These are phyloP conservation scores for Hymenopus coronatus DNA, from an alignment of 2,888 invertebrate genomes.

Conservation along the genomic window DNA sequence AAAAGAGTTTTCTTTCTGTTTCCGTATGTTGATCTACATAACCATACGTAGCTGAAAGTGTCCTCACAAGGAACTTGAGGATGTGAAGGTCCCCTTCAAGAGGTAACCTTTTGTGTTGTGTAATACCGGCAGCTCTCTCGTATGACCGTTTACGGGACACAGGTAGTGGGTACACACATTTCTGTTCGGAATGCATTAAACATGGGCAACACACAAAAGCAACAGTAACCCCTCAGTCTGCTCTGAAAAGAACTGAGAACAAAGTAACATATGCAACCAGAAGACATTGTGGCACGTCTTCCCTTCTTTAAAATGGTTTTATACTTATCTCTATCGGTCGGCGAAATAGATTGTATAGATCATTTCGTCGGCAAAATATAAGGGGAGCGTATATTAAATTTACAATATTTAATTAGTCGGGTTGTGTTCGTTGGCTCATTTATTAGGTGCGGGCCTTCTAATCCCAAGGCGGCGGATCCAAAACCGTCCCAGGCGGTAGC, in stretches of 20 bases:
- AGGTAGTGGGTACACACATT: neutral
- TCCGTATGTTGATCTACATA: neutral
- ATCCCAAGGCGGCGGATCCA: too few relatives aligned
- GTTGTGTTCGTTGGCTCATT: too few relatives aligned
- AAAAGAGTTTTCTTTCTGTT: too few relatives aligned
- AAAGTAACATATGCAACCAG: neutral
- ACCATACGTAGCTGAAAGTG: neutral
- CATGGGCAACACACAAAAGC: neutral
- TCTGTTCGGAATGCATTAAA: neutral
- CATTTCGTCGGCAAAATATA: too few relatives aligned
- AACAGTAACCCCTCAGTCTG: neutral
- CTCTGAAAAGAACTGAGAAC: neutral
- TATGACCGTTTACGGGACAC: neutral
- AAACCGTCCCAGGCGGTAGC: too few relatives aligned
- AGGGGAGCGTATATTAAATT: too few relatives aligned
- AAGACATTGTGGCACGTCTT: neutral
- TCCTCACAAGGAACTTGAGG: too few relatives aligned
- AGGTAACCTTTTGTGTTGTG: neutral
- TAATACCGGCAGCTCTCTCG: neutral
- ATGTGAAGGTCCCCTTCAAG: neutral
- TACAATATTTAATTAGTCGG: too few relatives aligned
- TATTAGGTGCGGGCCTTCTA: too few relatives aligned
- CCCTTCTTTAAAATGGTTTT: neutral
- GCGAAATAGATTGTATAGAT: too few relatives aligned
- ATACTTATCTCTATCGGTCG: too few relatives aligned